phyloP scores from a whole-genome alignment of 2,797 vertebrate species.

The Lepilemur ruficaudatus region DNA sequence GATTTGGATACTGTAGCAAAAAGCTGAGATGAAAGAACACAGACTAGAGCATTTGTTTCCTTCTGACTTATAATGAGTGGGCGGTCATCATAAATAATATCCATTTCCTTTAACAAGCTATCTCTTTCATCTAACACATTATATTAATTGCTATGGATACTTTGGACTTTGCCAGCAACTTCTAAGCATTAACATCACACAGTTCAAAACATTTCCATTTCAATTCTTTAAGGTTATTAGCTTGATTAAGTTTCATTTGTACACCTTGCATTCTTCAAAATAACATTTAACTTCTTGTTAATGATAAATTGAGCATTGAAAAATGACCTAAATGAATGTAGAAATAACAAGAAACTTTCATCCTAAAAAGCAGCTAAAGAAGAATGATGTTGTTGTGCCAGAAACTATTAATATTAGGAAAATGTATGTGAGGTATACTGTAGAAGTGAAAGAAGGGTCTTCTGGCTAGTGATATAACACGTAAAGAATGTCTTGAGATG shows the following conservation, averaged over 20 bases:
- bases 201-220: conserved; percentile 50
- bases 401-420: background rate
- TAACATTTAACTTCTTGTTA: conserved; percentile 49
- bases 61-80: conserved; percentile 24
- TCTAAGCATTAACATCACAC: conserved; percentile 1
- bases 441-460: background rate
- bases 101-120: background rate
- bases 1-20: conserved; percentile 25
- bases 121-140: conserved; percentile 41
- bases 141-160: background rate
- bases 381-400: background rate
- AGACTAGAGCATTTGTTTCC: conserved; percentile 31
- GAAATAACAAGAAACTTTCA: background rate
- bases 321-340: conserved; percentile 15
- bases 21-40: conserved; percentile 35
- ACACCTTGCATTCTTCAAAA: conserved; percentile 24
- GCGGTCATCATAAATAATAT: conserved; percentile 28
- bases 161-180: conserved; percentile 29
- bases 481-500: background rate
- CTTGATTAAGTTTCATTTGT: conserved; percentile 41
- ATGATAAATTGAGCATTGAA: conserved; percentile 7
- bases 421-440: background rate
- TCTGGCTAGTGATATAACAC: background rate
- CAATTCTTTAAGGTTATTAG: conserved; percentile 55
- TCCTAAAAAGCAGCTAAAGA: background rate